Evolutionary conservation across 30 jellyfish, hydroid and myxozoan genomes (phyloP), one percentile per base, ranked within the genome.

Genomic region (Catostylus mosaicus): DNA sequence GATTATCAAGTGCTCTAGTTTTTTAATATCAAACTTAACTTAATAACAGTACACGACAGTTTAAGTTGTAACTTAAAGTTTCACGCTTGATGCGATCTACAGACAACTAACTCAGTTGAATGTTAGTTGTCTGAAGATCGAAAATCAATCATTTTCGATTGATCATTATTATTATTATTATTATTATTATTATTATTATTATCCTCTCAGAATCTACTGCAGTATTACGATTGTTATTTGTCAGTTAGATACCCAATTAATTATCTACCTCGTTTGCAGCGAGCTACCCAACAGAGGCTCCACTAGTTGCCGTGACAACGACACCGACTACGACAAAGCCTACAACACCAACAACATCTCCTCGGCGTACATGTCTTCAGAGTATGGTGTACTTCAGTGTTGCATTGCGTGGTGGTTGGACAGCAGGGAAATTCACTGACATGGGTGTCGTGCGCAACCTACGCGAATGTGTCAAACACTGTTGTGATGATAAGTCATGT

Each of bases 401-500:
- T 5, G 98, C 98, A 2, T 75, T 93, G 47, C 93, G 91, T 33
- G 98, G 98, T 16, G 98, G 98, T 0, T 93, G 98, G 98, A 93
- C 98, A 10, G 80, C 98, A 0, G 98, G 98, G 65, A 93, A 93
- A 67, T 93, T 93, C 57, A 75, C 97, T 0, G 98, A 93, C 79
- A 93, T 91, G 95, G 98, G 98, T 23, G 65, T 87, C 37, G 98
- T 93, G 32, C 84, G 73, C 24, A 83, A 73, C 50, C 85, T 93
- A 32, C 91, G 89, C 11, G 96, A 87, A 40, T 93, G 98, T 57
- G 97, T 93, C 57, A 78, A 87, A 27, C 96, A 74, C 74, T 93
- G 98, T 67, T 93, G 98, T 57, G 91, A 93, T 57, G 98, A 93
- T 63, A 82, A 93, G 70, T 51, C 97, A 50, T 93, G 98, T 82